These are phyloP conservation scores for Peromyscus polionotus DNA, from an alignment of 2,113 vertebrate genomes.

Conservation along the genomic window DNA sequence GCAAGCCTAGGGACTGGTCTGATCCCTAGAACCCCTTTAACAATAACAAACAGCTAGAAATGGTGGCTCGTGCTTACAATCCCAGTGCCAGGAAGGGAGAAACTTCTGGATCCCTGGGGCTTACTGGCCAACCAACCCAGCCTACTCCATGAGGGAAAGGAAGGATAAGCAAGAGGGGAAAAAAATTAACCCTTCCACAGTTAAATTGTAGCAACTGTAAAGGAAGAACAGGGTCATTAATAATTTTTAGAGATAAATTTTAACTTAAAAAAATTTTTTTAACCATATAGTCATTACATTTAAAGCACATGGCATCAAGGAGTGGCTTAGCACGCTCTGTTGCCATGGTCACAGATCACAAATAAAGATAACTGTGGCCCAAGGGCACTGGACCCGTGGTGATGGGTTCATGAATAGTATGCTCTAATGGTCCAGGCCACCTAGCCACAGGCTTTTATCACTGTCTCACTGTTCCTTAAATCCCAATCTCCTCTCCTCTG, in stretches of 20 bases:
- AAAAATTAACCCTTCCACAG: too few species aligned
- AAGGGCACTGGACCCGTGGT: background rate
- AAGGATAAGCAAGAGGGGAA: background rate
- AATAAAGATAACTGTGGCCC: background rate
- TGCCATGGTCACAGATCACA: background rate
- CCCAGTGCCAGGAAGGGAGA: background rate
- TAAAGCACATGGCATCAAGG: background rate
- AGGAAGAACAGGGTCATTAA: background rate
- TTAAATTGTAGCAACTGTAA: background rate
- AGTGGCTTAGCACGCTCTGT: background rate
- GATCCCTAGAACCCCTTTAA: background rate
- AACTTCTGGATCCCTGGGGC: too few species aligned
- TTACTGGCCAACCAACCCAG: background rate
- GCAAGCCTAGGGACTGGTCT: background rate
- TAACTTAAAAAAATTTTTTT: background rate
- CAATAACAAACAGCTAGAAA: background rate
- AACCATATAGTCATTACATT: background rate
- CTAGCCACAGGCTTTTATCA: fast-evolving
- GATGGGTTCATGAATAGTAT: background rate
- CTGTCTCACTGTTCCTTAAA: background rate
- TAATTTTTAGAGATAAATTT: background rate
- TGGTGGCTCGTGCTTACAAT: background rate
- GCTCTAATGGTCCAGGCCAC: background rate
- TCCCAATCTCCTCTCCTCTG: too few species aligned
- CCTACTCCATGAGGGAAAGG: background rate